Conservation (phyloP, 2,888 invertebrate species). For the Spodoptera exigua region DNA sequence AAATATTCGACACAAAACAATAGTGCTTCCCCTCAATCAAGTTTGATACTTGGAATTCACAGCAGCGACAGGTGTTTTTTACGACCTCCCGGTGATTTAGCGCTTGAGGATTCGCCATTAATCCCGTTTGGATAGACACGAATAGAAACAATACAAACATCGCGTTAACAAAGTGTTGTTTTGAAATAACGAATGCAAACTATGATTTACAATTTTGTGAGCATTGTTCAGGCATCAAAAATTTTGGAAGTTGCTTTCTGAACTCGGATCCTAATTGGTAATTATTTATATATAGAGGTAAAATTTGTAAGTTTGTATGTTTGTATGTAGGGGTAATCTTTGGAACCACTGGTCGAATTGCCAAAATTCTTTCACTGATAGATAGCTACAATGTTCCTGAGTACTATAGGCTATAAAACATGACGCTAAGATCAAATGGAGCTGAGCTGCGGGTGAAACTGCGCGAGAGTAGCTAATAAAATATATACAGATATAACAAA, state of each 20-base stretch:
- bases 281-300: too few relatives aligned
- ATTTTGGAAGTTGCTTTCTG: slow-evolving; percentile 14
- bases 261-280: too few relatives aligned
- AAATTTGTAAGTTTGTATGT: too few relatives aligned
- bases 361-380: too few relatives aligned
- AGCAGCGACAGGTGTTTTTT: slow-evolving; percentile 87
- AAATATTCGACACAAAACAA: slow-evolving; percentile 66
- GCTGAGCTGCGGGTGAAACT: too few relatives aligned
- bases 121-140: slow-evolving; percentile 82
- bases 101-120: slow-evolving; percentile 83
- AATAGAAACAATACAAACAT: slow-evolving; percentile 81
- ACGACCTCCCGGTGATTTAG: slow-evolving; percentile 84
- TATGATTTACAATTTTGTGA: slow-evolving; percentile 50
- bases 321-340: too few relatives aligned
- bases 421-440: too few relatives aligned
- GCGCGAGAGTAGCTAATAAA: too few relatives aligned
- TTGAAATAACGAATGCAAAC: slow-evolving; percentile 56
- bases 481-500: too few relatives aligned
- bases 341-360: too few relatives aligned
- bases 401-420: too few relatives aligned
- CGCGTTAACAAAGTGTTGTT: slow-evolving; percentile 68
- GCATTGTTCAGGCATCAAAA: slow-evolving; percentile 35
- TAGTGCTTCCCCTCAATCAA: slow-evolving; percentile 75
- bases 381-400: too few relatives aligned
- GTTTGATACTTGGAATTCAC: slow-evolving; percentile 79